Base-by-base conservation (phyloP, 64 coral and sea anemone genomes). In the Stichodactyla helianthus region DNA sequence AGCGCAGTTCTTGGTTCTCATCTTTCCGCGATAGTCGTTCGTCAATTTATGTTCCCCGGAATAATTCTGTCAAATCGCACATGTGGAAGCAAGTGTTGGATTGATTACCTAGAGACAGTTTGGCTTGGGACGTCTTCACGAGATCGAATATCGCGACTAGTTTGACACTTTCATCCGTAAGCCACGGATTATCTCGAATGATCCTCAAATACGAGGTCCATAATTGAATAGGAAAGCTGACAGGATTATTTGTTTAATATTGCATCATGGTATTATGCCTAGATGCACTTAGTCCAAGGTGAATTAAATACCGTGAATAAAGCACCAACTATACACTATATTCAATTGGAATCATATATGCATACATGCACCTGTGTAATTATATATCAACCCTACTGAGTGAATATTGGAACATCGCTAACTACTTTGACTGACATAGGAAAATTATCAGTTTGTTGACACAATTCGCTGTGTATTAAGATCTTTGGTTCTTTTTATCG, bases 121-220 rank as follows among this genome's bases (percentile, higher is more conserved):
- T 81, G 78, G 78, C 78, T 14, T 81, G 19, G 6, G n/a, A 54
- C 35, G 78, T 5, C 78, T 81, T 81, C 15, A 20, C 15, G 17
- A 81, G 78, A 81, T 81, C 78, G 52, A 81, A 81, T 81, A 51
- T 10, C 52, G 50, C 35, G 78, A 81, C 16, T 51, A 52, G 20
- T 81, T 81, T 81, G 78, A 81, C 78, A 81, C 16, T 81, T 54
- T 2, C 77, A 52, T 81, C 78, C 78, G 78, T 81, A 81, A 81
- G 18, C 20, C 78, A 54, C 50, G 78, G 78, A 81, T 81, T 20
- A 81, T 81, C 78, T 23, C 8, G 26, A 71, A 71, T 71, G 68
- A 74, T 74, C 68, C 25, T 26, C 26, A 27, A 74, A 74, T 74
- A 74, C 68, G n/a, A 27, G 25, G 4, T 23, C 68, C 25, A 35